A percentile compares a stretch with the other conserved stretches of the same genome.
Evolutionary conservation across 2,113 vertebrate genomes (phyloP).

Genomic region (Passer domesticus): DNA sequence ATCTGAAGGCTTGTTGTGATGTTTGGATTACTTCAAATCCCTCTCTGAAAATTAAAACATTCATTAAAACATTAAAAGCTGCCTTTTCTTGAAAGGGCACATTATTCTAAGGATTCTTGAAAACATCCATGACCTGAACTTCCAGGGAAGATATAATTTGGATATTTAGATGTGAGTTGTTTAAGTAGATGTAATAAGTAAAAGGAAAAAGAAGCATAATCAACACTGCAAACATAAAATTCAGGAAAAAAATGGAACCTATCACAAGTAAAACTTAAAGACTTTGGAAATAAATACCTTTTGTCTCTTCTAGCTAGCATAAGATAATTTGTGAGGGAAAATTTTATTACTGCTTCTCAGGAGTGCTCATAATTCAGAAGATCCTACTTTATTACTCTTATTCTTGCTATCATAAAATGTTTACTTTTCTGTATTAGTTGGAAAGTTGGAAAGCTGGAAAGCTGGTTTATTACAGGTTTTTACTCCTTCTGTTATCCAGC

Average conservation of each 20-base stretch:
- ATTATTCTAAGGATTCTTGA: background rate
- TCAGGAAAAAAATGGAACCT: background rate
- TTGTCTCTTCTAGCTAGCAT: background rate
- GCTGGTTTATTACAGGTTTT: background rate
- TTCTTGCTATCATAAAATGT: background rate
- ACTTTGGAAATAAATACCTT: background rate
- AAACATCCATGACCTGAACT: background rate
- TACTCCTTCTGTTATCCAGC: background rate
- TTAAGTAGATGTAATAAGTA: background rate
- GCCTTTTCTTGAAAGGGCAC: background rate
- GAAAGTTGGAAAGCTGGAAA: too few species aligned
- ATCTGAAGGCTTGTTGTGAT: background rate
- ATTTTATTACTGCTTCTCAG: background rate
- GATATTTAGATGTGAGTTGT: background rate
- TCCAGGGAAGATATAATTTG: background rate
- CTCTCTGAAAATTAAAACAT: background rate
- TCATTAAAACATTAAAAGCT: background rate
- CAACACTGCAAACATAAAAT: background rate
- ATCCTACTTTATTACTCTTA: background rate
- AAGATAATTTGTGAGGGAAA: background rate
- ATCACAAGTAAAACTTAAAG: background rate
- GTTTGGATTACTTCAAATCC: background rate
- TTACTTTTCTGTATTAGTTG: background rate
- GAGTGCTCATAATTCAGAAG: background rate
- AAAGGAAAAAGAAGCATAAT: background rate